phyloP scores from a whole-genome alignment of 37 sponge, comb jelly and placozoan genomes.

The Eunapius fragilis region DNA sequence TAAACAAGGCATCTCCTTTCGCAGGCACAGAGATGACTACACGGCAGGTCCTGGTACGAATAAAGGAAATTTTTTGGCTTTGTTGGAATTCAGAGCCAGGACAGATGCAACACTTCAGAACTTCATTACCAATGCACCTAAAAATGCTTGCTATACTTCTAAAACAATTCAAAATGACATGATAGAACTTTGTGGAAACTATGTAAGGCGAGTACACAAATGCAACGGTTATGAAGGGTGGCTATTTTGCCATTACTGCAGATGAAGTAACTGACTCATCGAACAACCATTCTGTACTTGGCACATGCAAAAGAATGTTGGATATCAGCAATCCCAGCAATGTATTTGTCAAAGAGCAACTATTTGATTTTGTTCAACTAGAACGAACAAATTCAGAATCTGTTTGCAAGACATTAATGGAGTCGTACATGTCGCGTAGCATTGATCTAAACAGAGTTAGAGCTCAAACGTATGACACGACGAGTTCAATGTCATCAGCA shows the following conservation, averaged over 20 bases:
- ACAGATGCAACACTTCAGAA: constrained; percentile 7
- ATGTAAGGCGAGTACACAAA: background rate
- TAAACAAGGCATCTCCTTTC: constrained; percentile 2
- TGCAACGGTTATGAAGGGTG: background rate
- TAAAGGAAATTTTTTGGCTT: constrained; percentile 4
- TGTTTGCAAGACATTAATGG: too few relatives aligned
- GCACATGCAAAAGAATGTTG: constrained; percentile 19
- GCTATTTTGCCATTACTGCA: too few relatives aligned
- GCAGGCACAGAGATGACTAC: constrained; percentile 17
- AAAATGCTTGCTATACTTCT: constrained; percentile 65
- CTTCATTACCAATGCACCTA: constrained; percentile 37
- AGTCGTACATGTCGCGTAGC: too few relatives aligned
- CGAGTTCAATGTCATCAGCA: too few relatives aligned
- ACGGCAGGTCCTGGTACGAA: background rate
- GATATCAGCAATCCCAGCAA: constrained; percentile 16
- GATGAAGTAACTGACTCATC: too few relatives aligned
- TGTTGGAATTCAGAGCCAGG: constrained; percentile 16
- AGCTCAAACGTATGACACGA: too few relatives aligned
- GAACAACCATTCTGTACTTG: too few relatives aligned
- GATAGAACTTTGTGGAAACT: constrained; percentile 33
- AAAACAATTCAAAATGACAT: constrained; percentile 72
- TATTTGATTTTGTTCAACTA: constrained; percentile 52
- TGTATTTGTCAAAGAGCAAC: background rate
- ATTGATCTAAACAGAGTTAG: too few relatives aligned
- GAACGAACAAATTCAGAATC: constrained; percentile 1